Evolutionary conservation across 2,888 invertebrate genomes (phyloP), one percentile per base, ranked within the genome.

Genomic region (Uloborus plumipes): DNA sequence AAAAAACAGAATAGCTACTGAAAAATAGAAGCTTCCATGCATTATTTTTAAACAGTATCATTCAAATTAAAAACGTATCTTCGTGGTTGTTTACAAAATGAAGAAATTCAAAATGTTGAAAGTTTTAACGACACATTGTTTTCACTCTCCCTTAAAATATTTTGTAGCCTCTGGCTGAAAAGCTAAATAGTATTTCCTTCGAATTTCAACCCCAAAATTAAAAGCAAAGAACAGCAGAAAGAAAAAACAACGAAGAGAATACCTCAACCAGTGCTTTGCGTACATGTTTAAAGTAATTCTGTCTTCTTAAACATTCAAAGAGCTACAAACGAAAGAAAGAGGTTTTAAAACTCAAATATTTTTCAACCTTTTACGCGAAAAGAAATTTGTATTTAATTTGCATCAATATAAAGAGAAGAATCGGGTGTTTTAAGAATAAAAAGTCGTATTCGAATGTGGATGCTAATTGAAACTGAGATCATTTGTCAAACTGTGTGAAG

Each of bases 381-480:
- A 74, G 55, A 64, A 70, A 64, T 20, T 20, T 20, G 50, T 18
- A 39, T 81, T 75, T 70, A 74, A 62, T 74, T 55, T 81, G 22
- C 22, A 20, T 20, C 11, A 50, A 26, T 39, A 76, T 53, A 69
- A 70, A 66, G 14, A 66, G 39, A n/a, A n/a, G 64, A 39, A 18
- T 39, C 13, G n/a, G 39, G 15, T 13, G 18, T n/a, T 39, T 16
- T 64, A 16, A 39, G 14, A 64, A 39, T n/a, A 64, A 64, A 11
- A 64, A 31, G 39, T 39, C n/a, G n/a, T 26, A 66, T 66, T 51
- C 16, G 22, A 51, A 66, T 66, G 31, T 31, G 20, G 51, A 64
- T 39, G 53, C 70, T 81, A 74, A 74, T 81, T 74, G 80, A 73
- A 74, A 70, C 26, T 11, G 39, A 51, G 58, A 65, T 81, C 80